Evolutionary conservation across 1,140 invertebrate genomes (phyloP), one percentile per base, ranked within the genome.

Genomic region (Epicauta chinensis): DNA sequence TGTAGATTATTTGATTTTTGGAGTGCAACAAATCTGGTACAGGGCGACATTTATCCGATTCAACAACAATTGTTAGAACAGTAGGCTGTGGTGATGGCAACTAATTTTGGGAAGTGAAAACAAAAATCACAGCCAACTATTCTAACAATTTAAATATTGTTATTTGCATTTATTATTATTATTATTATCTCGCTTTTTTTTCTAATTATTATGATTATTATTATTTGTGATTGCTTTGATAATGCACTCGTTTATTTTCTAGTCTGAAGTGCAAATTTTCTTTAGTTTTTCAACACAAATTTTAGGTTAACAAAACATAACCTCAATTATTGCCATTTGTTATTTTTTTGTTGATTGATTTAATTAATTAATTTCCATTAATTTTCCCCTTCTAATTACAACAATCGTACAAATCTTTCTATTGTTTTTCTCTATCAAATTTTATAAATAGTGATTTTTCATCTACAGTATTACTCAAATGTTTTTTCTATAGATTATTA

Each of bases 91-190:
- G n/a, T 15, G 13, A 13, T n/a, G n/a, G n/a, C 38, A 17, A 40
- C 15, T 40, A 16, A 16, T 34, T 16, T 29, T 11, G n/a, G n/a
- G n/a, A n/a, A 6, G 5, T 34, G 16, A 35, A 37, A 16, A 16
- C n/a, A 16, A 16, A 37, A 35, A 23, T 5, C 4, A 5, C 2
- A 29, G 11, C 23, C 34, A 13, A 47, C 9, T 47, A 47, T 38
- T 37, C 5, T 44, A 31, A 29, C 17, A 37, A 37, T 47, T 47
- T 38, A 45, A 16, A 31, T 30, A 31, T 45, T 0, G 23, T 23
- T 23, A 23, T 38, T 47, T 47, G 45, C 45, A 47, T 47, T 47
- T 47, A 47, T 47, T 47, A 47, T 16, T 7, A 23, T n/a, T n/a
- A 23, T 23, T 23, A 23, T 23, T 23, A 23, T n/a, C n/a, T n/a